Evolutionary conservation across 2,888 invertebrate genomes (phyloP), one percentile per base, ranked within the genome.

Genomic region (Patella depressa): DNA sequence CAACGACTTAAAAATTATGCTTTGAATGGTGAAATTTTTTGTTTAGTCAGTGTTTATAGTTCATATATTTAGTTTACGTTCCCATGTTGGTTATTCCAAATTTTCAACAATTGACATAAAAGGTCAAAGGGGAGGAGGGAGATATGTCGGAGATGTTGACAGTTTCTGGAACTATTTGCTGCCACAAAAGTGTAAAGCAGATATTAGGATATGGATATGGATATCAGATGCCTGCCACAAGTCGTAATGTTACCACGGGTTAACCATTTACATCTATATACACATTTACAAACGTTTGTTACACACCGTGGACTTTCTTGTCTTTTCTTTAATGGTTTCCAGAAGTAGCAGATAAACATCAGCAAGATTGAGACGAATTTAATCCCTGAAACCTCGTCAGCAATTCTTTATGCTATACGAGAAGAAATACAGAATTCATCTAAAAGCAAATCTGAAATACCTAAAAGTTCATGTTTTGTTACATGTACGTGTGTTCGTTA

Each of bases 221-320:
- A 65, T 65, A 65, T 65, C 65, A 65, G 65, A 15, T 65, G 65
- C 24, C 9, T 24, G 9, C 65, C 65, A 65, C 19, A 65, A 65
- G 24, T 65, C 19, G 65, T 65, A 65, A 65, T 65, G 65, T 65
- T 65, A 65, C 24, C 65, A 19, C 12, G 24, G 65, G 65, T 65
- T 65, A 65, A 65, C 65, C 65, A 24, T 65, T 19, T 19, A 65
- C 65, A 65, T 65, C 65, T 65, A 65, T 24, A 65, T 65, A 45
- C 45, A 45, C 45, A 45, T 45, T 45, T 7, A 45, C 65, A 65
- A 19, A 24, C 65, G 65, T 24, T 65, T 65, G 65, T 65, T 65
- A 65, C 65, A 65, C 19, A 65, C 19, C 65, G 65, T 19, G 11
- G 65, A 19, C 65, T 65, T 65, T 65, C 12, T 65, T 65, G 19